phyloP scores from a whole-genome alignment of 2,797 vertebrate species.

The Phrynocephalus vlangalii region DNA sequence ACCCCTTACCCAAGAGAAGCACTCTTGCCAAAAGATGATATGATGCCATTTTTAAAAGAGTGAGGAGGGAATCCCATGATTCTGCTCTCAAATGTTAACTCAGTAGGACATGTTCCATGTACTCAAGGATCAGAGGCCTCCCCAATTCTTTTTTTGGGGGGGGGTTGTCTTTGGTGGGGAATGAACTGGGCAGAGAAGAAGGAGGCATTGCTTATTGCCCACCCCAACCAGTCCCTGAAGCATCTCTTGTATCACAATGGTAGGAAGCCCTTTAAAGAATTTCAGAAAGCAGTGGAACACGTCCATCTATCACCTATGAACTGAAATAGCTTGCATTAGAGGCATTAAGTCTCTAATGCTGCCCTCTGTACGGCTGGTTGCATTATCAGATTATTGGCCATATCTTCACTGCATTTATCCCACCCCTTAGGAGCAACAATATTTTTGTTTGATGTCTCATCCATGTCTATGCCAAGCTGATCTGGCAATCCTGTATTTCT shows the following conservation, averaged over 20 bases:
- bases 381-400: background rate
- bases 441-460: background rate
- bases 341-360: background rate
- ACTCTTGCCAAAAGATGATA: background rate
- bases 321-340: too few species aligned
- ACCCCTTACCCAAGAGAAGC: background rate
- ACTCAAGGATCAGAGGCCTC: background rate
- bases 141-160: too few species aligned
- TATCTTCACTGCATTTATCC: background rate
- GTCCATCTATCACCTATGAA: too few species aligned
- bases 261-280: background rate
- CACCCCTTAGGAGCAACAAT: background rate
- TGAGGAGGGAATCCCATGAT: background rate
- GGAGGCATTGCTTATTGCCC: background rate
- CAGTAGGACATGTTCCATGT: background rate
- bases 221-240: background rate
- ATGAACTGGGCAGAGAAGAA: background rate
- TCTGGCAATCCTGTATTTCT: background rate
- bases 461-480: background rate
- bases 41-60: background rate
- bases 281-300: background rate
- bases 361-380: background rate
- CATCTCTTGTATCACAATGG: background rate
- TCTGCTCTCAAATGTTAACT: background rate
- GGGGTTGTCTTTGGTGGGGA: too few species aligned